Evolutionary conservation across 2,888 invertebrate genomes (phyloP).

Genomic region (Sympetrum striolatum): DNA sequence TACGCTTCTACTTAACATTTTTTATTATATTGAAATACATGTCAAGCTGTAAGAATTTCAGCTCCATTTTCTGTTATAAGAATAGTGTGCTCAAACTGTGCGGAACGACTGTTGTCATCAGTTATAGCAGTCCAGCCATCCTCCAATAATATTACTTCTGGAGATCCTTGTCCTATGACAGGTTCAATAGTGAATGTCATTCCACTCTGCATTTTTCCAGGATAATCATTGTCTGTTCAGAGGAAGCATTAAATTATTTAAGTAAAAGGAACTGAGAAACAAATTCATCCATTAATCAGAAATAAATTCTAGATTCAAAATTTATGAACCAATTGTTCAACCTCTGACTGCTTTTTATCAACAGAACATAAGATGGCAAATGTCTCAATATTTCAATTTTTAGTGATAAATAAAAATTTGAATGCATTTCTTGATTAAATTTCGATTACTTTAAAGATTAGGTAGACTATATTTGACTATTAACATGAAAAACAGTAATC

Average conservation of each 20-base stretch:
- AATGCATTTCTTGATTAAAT: no score
- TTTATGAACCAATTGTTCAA: no score
- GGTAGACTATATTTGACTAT: no score
- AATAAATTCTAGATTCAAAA: no score
- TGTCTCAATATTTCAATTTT: no score
- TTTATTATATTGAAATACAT: not conserved
- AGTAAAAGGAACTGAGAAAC: not conserved
- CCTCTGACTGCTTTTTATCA: no score
- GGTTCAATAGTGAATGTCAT: constrained; percentile 98
- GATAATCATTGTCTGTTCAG: constrained; percentile 67
- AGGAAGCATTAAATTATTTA: constrained; percentile 48
- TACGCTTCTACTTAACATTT: not conserved
- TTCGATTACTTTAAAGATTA: no score
- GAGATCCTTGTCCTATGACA: constrained; percentile 76
- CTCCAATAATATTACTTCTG: constrained; percentile 72
- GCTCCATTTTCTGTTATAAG: constrained; percentile 79
- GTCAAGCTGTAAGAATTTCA: constrained; percentile 75
- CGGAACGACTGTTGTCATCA: constrained; percentile 78
- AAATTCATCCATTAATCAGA: no score
- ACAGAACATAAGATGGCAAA: no score
- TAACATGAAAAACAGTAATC: no score
- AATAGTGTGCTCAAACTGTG: constrained; percentile 92
- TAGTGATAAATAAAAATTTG: no score
- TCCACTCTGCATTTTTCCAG: constrained; percentile 80
- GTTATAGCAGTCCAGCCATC: constrained; percentile 95